phyloP scores from a whole-genome alignment of 2,797 vertebrate genomes.

The Mormyrus hasselquistii region DNA sequence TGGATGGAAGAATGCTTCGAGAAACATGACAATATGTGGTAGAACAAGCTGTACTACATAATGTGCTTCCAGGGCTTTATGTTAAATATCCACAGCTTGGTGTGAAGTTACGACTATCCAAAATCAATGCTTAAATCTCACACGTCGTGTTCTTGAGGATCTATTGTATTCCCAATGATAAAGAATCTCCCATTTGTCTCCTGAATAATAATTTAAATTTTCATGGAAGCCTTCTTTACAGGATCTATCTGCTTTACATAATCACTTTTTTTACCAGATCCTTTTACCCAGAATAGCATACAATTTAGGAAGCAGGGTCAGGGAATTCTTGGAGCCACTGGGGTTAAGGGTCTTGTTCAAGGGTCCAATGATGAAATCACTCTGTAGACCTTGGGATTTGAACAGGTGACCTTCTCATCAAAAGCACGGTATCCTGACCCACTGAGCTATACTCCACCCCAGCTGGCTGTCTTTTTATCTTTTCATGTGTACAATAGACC shows the following conservation, averaged over 20 bases:
- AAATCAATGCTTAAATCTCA: constrained; percentile 44
- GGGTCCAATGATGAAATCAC: not conserved
- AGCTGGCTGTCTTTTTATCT: not conserved
- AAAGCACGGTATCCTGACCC: not conserved
- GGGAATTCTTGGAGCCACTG: not conserved
- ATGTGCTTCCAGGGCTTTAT: constrained; percentile 12
- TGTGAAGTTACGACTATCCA: constrained; percentile 38
- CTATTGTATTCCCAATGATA: constrained; percentile 37
- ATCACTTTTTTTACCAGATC: not conserved
- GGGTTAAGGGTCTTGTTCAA: not conserved
- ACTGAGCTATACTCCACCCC: not conserved
- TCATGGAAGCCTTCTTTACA: constrained; percentile 28
- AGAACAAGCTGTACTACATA: not conserved
- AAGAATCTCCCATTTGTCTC: constrained; percentile 34
- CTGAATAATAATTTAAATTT: constrained; percentile 38
- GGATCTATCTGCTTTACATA: not conserved
- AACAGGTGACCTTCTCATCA: not conserved
- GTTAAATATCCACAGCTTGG: constrained; percentile 17
- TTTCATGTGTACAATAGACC: constrained; percentile 22
- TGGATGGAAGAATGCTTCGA: not conserved
- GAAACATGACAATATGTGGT: not conserved
- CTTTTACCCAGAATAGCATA: not conserved
- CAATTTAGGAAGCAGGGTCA: not conserved
- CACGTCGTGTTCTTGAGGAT: constrained; percentile 30
- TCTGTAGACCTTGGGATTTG: not conserved